Evolutionary conservation across 2,113 vertebrate genomes (phyloP), one percentile per base, ranked within the genome.

Genomic region (Gymnogyps californianus): DNA sequence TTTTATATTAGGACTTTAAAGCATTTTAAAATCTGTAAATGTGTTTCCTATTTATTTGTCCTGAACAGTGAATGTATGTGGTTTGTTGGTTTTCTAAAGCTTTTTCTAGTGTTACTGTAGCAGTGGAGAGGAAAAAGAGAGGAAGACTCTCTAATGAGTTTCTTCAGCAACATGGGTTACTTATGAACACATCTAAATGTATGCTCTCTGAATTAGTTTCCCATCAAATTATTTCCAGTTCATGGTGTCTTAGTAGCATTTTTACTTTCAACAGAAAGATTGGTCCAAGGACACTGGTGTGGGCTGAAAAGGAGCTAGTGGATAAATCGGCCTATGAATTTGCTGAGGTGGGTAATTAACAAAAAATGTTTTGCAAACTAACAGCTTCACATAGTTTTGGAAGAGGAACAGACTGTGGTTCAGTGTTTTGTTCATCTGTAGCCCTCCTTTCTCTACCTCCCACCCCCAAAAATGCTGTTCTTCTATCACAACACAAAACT

Each of bases 261-360:
- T 97, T 94, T 95, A 65, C 58, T 86, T 97, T 97, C 94, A 94
- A 83, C 97, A 99, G 99, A 89, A 98, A 99, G 82, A 99, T 99
- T 83, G 99, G 99, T 19, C 99, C 99, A 28, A 98, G 99, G 92
- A 99, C 99, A 71, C 98, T 98, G 87, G 99, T 99, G 44, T 99
- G 99, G 99, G 99, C 99, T 34, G 99, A 99, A 98, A 99, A 99
- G 89, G 99, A 99, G 81, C 98, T 98, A 66, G 99, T 99, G 96
- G 99, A 99, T 66, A 98, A 98, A 93, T 99, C 99, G 2, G 99
- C 99, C 5, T 99, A 98, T 55, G 99, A 99, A 98, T 99, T 99
- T 98, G 98, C 99, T 26, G 98, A 99, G 99, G 99, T 99, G 87
- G 79, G 98, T 98, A 57, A 42, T 54, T 49, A 52, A 83, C n/a